Conservation (phyloP, 2,888 invertebrate species). For the Parthenolecanium corni region DNA sequence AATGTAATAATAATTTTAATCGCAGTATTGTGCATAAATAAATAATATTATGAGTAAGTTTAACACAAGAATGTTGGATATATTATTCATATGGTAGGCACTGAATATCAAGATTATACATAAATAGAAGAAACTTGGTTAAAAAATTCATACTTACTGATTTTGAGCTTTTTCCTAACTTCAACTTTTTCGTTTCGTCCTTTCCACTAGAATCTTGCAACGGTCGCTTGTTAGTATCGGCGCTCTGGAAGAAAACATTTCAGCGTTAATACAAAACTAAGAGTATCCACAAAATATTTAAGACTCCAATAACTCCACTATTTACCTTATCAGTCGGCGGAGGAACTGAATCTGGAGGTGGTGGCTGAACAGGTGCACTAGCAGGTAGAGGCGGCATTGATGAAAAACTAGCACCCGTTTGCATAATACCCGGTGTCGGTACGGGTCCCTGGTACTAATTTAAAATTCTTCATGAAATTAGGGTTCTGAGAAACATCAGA, state of each 20-base stretch:
- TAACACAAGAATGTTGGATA: not conserved
- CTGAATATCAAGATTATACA: not conserved
- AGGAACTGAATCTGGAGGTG: constrained; percentile 35
- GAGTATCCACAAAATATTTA: not conserved
- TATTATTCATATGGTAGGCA: not conserved
- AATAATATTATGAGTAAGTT: too few species aligned
- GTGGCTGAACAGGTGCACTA: constrained; percentile 36
- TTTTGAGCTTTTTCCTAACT: constrained; percentile 8
- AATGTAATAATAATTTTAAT: not conserved
- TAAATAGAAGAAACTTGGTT: not conserved
- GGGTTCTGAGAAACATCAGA: not conserved
- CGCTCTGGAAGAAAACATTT: constrained; percentile 4
- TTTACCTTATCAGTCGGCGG: constrained; percentile 10
- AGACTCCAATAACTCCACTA: not conserved
- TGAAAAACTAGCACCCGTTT: not conserved
- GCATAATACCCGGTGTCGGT: not conserved
- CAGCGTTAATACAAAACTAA: not conserved
- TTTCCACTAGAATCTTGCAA: constrained; percentile 1
- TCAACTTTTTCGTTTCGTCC: constrained; percentile 20
- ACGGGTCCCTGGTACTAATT: constrained; percentile 12
- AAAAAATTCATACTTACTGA: not conserved
- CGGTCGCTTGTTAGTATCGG: constrained; percentile 1
- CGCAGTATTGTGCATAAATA: too few species aligned
- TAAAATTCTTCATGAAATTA: not conserved
- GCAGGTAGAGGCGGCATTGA: constrained; percentile 35